Percentiles rank a stretch among this genome's conserved stretches.
phyloP scores from a whole-genome alignment of 1,140 invertebrate genomes.

The Manduca sexta region DNA sequence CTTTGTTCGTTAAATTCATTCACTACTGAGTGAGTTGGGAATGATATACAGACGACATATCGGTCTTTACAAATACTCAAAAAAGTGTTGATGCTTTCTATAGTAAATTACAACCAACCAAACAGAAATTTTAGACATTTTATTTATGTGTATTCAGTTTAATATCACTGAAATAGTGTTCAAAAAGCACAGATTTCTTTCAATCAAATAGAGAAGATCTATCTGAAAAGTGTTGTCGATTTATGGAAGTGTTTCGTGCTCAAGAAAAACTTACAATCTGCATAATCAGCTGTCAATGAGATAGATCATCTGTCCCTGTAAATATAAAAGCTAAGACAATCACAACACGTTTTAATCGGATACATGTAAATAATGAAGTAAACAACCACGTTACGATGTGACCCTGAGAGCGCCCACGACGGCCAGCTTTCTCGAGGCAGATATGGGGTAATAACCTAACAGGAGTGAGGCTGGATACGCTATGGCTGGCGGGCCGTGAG shows the following conservation, averaged over 20 bases:
- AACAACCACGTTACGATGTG: constrained; percentile 46
- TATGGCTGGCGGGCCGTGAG: constrained; percentile 57
- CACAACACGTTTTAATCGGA: constrained; percentile 55
- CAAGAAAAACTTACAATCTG: constrained; percentile 72
- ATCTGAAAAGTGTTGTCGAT: constrained; percentile 49
- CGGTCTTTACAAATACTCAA: constrained; percentile 66
- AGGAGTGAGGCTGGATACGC: constrained; percentile 42
- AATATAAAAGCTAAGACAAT: constrained; percentile 72
- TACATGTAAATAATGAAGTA: constrained; percentile 52
- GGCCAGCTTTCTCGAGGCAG: constrained; percentile 37
- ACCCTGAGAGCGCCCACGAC: constrained; percentile 31
- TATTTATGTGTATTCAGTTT: constrained; percentile 53
- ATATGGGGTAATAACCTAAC: constrained; percentile 73
- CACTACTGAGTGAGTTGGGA: constrained; percentile 41
- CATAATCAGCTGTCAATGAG: constrained; percentile 74
- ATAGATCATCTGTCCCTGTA: constrained; percentile 74
- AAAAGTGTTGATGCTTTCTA: constrained; percentile 73
- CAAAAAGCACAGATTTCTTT: constrained; percentile 43
- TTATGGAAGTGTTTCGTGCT: constrained; percentile 65
- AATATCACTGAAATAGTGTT: constrained; percentile 58
- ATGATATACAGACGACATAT: constrained; percentile 38
- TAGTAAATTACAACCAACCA: constrained; percentile 71
- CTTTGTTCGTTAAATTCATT: constrained; percentile 45
- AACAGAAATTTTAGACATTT: constrained; percentile 66
- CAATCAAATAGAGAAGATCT: constrained; percentile 30